phyloP scores from a whole-genome alignment of 2,113 vertebrate species.

The Corapipo altera region DNA sequence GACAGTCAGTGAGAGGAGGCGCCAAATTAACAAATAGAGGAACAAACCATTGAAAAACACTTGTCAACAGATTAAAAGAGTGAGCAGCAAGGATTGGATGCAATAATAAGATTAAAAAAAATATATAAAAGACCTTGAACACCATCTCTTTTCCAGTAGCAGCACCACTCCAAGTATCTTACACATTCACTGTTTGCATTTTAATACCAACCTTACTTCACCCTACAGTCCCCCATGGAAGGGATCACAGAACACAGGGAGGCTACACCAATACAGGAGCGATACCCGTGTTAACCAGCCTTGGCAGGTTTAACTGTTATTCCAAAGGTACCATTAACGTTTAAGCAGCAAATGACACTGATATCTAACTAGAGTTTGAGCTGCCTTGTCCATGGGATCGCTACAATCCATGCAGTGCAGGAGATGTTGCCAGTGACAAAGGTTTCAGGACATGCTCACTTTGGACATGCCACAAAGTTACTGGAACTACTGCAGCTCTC shows the following conservation, averaged over 20 bases:
- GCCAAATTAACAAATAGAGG: not conserved
- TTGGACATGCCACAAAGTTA: not conserved
- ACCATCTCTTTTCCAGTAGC: not conserved
- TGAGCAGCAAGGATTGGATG: not conserved
- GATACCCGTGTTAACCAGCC: accelerated
- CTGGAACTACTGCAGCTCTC: not conserved
- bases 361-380: not conserved
- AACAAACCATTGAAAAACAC: not conserved
- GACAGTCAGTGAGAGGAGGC: not conserved
- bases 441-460: not conserved
- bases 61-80: not conserved
- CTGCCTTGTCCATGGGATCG: accelerated
- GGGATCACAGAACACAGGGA: not conserved
- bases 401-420: not conserved
- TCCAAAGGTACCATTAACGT: not conserved
- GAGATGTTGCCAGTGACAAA: not conserved
- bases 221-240: accelerated
- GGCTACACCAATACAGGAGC: not conserved
- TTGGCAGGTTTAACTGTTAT: not conserved
- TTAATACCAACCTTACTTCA: not conserved
- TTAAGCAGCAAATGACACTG: not conserved
- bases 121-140: not conserved
- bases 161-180: not conserved
- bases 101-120: not conserved
- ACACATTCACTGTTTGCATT: not conserved